These are phyloP conservation scores for Epizoanthus rinbou DNA, from an alignment of 92 coral and sea anemone species.

Conservation along the genomic window DNA sequence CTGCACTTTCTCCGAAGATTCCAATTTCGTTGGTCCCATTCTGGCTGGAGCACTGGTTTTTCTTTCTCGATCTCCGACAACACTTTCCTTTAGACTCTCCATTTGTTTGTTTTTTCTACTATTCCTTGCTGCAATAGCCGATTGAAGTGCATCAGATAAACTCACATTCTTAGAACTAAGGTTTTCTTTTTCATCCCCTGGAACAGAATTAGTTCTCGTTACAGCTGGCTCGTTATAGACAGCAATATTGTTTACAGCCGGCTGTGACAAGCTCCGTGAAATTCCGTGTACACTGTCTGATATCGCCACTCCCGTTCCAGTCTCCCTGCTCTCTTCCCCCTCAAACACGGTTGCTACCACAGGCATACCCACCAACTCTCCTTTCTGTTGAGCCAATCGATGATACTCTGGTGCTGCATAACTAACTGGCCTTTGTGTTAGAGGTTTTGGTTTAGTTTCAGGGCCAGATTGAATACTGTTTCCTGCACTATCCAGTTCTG, in stretches of 20 bases:
- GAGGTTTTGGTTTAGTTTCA: slow-evolving; percentile 37
- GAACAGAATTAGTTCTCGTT: slow-evolving; percentile 4
- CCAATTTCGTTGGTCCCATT: slow-evolving; percentile 46
- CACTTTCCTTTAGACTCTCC: neutral
- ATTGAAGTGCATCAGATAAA: slow-evolving; percentile 75
- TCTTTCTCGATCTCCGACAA: slow-evolving; percentile 42
- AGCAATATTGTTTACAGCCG: neutral
- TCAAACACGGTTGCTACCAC: too few relatives aligned
- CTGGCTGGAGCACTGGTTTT: slow-evolving; percentile 68
- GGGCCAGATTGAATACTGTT: slow-evolving; percentile 21
- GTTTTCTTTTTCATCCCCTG: neutral
- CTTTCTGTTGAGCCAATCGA: slow-evolving; percentile 11
- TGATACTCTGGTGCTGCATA: slow-evolving; percentile 44
- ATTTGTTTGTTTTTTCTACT: slow-evolving; percentile 43
- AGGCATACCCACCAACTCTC: neutral
- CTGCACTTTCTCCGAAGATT: slow-evolving; percentile 61
- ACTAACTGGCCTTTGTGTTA: slow-evolving; percentile 53
- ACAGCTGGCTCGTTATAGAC: neutral
- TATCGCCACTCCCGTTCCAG: neutral
- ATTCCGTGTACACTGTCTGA: neutral
- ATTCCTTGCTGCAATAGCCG: slow-evolving; percentile 77
- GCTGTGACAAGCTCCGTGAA: slow-evolving; percentile 35
- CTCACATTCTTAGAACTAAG: slow-evolving; percentile 41
- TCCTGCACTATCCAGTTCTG: slow-evolving; percentile 20
- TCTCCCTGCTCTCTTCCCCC: neutral